These are phyloP conservation scores for Haliclona indistincta DNA, from an alignment of 37 sponge, comb jelly and placozoan genomes.

Conservation along the genomic window DNA sequence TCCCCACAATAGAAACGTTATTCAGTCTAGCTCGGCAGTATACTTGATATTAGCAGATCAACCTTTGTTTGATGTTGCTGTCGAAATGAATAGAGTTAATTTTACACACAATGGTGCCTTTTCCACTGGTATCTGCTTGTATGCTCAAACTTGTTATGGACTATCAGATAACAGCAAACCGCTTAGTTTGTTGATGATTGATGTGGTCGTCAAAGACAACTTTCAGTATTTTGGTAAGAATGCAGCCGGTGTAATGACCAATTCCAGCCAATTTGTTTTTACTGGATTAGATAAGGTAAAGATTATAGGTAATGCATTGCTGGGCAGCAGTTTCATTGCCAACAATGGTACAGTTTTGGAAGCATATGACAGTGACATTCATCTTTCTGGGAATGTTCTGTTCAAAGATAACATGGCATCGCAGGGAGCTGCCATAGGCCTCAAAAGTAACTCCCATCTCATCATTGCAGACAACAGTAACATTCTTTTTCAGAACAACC, in stretches of 20 bases:
- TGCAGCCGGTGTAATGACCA: background rate
- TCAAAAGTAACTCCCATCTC: background rate
- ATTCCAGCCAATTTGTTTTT: constrained; percentile 13
- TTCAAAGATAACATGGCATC: background rate
- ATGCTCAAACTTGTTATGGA: background rate
- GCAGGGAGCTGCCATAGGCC: background rate
- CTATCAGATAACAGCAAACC: background rate
- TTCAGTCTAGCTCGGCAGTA: background rate
- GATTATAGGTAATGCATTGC: background rate
- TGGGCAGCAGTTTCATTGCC: background rate
- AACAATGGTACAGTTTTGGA: background rate
- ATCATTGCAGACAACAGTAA: background rate
- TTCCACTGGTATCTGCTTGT: constrained; percentile 1
- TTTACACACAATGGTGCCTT: background rate
- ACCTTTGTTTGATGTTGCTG: background rate
- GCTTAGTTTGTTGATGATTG: background rate
- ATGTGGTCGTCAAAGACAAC: background rate
- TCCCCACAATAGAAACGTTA: background rate
- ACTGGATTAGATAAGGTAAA: background rate
- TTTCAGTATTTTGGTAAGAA: background rate
- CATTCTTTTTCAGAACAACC: background rate
- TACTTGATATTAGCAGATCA: background rate
- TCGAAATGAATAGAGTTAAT: background rate
- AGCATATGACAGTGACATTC: background rate
- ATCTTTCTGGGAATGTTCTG: background rate